Conservation (phyloP, 2,113 vertebrate species). For the Siniperca knerii region DNA sequence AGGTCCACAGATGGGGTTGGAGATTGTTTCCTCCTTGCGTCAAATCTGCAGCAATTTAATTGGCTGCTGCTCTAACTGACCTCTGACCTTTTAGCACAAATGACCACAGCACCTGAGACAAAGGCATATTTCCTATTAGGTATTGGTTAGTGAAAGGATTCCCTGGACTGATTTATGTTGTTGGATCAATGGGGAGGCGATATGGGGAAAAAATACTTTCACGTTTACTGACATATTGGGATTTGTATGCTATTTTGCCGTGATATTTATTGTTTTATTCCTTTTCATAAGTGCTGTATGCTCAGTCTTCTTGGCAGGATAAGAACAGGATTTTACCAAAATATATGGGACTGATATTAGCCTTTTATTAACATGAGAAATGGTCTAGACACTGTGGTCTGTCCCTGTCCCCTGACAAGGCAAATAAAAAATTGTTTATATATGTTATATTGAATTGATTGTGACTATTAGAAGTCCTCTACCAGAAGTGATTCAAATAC, state of each 20-base stretch:
- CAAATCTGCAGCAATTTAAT: conserved; percentile 70
- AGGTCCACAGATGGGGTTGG: conserved; percentile 67
- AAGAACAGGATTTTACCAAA: conserved; percentile 35
- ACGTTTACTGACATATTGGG: conserved; percentile 47
- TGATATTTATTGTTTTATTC: conserved; percentile 48
- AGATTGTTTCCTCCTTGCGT: conserved; percentile 69
- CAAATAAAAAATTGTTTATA: not conserved
- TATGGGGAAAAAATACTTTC: conserved; percentile 9
- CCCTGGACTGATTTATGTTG: conserved; percentile 33
- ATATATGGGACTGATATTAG: conserved; percentile 25
- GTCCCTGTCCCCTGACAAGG: not conserved
- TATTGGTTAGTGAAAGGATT: conserved; percentile 43
- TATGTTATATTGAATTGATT: not conserved
- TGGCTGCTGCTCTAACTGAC: conserved; percentile 68
- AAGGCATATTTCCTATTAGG: conserved; percentile 62
- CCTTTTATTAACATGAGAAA: conserved; percentile 36
- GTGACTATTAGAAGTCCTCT: not conserved
- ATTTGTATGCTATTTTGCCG: conserved; percentile 53
- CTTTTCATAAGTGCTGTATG: conserved; percentile 29
- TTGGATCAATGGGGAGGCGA: conserved; percentile 45
- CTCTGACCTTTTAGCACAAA: conserved; percentile 71
- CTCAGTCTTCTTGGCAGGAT: not conserved
- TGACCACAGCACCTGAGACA: conserved; percentile 62
- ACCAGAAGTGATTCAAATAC: not conserved
- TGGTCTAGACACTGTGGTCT: not conserved